Evolutionary conservation across 2,113 vertebrate species (phyloP), one percentile per base, ranked within the genome.

Genomic region (Amphiprion percula): DNA sequence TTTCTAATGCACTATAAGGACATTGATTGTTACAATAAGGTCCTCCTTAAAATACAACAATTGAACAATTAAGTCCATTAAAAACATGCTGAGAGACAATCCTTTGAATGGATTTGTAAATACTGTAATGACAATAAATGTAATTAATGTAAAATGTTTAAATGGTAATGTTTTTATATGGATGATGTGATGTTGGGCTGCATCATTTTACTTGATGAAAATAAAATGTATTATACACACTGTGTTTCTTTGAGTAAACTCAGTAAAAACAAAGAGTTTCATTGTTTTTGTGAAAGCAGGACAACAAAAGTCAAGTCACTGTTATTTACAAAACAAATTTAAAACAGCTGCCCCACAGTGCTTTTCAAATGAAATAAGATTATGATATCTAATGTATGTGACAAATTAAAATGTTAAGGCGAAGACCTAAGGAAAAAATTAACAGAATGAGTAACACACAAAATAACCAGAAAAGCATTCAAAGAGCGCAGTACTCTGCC

Each of bases 101-200:
- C 72, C 30, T 87, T 77, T 82, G 37, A 80, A 66, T 64, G 53
- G 50, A 74, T 68, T 63, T 91, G 79, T 93, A 82, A 66, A 90
- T 88, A 74, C 11, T 92, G 84, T 87, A 88, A 62, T 61, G 69
- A 69, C 0, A 56, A 59, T 68, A 74, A 63, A 83, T 86, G 81
- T 87, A 89, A 87, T 37, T 74, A 41, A 33, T 63, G 59, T 87
- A 84, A 87, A 87, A 77, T 71, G 41, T 75, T 85, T 79, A 76
- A 88, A 82, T 53, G 68, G 49, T 75, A 68, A 86, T 79, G 64
- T 33, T 89, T 91, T 88, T 87, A 87, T 85, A 87, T 77, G 68
- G 68, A 87, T 64, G 50, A 89, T 82, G 78, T 87, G n/a, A 37
- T 80, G 80, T 87, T 82, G 54, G 72, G 53, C 63, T 78, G 77